Percentiles rank a stretch among this genome's conserved stretches.
phyloP scores from a whole-genome alignment of 2,888 invertebrate genomes.

The Parascotia fuliginaria region DNA sequence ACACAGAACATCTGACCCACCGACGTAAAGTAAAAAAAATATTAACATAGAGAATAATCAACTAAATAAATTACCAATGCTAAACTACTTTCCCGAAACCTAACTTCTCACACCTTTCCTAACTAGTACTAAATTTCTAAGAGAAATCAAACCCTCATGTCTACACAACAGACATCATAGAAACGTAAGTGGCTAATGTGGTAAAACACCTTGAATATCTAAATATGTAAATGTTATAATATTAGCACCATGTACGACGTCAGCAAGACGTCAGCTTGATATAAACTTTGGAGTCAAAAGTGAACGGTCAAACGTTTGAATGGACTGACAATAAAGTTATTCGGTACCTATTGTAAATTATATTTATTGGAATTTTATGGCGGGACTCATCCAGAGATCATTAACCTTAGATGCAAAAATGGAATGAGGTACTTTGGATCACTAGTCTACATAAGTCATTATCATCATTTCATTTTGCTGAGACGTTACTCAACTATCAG shows the following conservation, averaged over 20 bases:
- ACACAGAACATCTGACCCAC: too few species aligned
- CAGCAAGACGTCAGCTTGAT: background rate
- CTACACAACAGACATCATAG: conserved; percentile 46
- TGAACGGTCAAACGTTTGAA: conserved; percentile 7
- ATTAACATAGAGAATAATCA: too few species aligned
- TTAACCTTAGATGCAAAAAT: too few species aligned
- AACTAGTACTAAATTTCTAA: background rate
- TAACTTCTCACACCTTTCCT: too few species aligned
- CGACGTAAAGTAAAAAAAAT: too few species aligned
- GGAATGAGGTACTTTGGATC: too few species aligned
- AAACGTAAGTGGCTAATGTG: conserved; percentile 40
- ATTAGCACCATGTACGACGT: background rate
- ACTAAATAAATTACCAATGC: too few species aligned
- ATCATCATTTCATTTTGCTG: too few species aligned
- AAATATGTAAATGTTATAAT: conserved; percentile 20
- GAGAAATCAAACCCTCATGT: background rate
- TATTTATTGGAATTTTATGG: conserved; percentile 34
- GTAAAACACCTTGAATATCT: conserved; percentile 23
- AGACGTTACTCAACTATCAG: too few species aligned
- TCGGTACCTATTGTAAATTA: background rate
- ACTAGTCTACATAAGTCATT: too few species aligned
- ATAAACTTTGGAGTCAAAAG: conserved; percentile 1
- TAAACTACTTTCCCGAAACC: too few species aligned
- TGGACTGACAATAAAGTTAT: conserved; percentile 17
- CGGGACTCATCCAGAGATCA: background rate